Conservation (phyloP, 2,888 invertebrate genomes). For the Patella depressa region DNA sequence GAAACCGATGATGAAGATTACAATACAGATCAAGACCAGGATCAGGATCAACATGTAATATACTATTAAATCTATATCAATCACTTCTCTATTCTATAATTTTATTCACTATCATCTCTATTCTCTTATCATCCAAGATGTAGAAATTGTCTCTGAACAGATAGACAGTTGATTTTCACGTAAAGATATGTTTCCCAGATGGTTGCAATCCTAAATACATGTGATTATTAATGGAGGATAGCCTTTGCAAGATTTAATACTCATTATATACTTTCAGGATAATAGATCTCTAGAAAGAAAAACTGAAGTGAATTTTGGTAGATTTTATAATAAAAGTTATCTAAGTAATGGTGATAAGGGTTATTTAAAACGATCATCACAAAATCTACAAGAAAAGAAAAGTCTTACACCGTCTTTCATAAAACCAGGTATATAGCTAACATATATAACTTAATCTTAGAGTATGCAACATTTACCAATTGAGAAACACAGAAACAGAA, state of each 20-base stretch:
- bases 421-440: constrained; percentile 1
- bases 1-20: constrained; percentile 60
- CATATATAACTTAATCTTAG: constrained; percentile 11
- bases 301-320: constrained; percentile 58
- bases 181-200: no score
- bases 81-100: no score
- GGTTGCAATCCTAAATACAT: no score
- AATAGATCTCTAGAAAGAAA: constrained; percentile 43
- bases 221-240: no score
- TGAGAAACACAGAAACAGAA: neutral
- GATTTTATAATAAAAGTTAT: constrained; percentile 65
- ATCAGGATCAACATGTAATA: constrained; percentile 46
- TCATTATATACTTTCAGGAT: constrained; percentile 44
- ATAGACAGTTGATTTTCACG: no score
- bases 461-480: neutral
- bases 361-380: constrained; percentile 48
- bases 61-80: no score
- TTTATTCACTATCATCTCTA: no score
- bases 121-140: no score
- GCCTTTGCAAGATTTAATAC: no score
- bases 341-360: constrained; percentile 45
- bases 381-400: constrained; percentile 34
- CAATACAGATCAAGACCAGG: constrained; percentile 57
- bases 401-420: constrained; percentile 8
- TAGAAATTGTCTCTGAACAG: no score